phyloP scores from a whole-genome alignment of 2,888 invertebrate genomes.

The Blera fallax region DNA sequence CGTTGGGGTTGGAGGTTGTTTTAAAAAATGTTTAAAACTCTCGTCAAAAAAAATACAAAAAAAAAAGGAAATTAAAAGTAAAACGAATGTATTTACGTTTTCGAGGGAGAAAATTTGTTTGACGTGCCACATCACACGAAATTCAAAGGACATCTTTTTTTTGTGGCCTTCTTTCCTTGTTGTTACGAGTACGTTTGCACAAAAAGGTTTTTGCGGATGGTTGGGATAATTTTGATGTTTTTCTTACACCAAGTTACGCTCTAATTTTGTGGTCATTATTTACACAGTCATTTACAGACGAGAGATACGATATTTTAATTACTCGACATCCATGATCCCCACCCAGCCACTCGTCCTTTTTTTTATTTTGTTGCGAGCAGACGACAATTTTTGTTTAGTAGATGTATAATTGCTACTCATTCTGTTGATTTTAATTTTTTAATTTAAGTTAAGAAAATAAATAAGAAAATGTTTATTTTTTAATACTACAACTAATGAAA shows the following conservation, averaged over 20 bases:
- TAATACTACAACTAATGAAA: no score
- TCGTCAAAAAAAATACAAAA: constrained; percentile 2
- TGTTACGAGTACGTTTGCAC: not conserved
- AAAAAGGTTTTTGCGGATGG: constrained; percentile 10
- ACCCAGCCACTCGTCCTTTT: not conserved
- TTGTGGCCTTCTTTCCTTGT: not conserved
- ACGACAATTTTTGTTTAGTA: no score
- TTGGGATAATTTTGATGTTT: constrained; percentile 27
- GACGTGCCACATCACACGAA: constrained; percentile 42
- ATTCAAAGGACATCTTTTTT: constrained; percentile 14
- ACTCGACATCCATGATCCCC: no score
- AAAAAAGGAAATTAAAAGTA: not conserved
- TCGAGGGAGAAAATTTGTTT: not conserved
- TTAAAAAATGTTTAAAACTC: constrained; percentile 12
- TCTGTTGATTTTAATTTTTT: no score
- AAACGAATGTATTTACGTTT: not conserved
- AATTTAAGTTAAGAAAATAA: no score
- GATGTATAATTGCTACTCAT: no score
- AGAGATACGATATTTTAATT: constrained; percentile 41
- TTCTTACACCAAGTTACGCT: constrained; percentile 5
- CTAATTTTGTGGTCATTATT: constrained; percentile 38
- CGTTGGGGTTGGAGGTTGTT: not conserved
- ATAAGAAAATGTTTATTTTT: no score
- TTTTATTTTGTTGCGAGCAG: no score
- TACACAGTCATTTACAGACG: not conserved